Evolutionary conservation across 2,888 invertebrate genomes (phyloP).

Genomic region (Cephalotes varians): DNA sequence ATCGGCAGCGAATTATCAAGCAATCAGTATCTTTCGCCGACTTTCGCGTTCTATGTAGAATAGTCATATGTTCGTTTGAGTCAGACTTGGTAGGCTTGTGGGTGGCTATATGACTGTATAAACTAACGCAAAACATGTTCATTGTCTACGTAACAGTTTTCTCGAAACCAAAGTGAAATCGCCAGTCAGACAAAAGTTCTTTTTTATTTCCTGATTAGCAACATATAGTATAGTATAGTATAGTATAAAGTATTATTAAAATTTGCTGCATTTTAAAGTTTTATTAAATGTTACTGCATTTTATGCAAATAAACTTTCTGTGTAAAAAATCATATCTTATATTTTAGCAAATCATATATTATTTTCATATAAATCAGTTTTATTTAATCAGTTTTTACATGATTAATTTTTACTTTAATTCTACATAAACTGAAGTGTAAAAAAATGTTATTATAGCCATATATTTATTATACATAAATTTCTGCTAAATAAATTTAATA

Average conservation of each 20-base stretch:
- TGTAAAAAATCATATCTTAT: background rate
- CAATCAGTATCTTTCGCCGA: conserved; percentile 39
- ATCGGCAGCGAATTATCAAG: conserved; percentile 48
- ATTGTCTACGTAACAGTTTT: conserved; percentile 27
- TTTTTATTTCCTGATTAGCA: conserved; percentile 1
- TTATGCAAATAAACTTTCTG: background rate
- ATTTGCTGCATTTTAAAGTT: background rate
- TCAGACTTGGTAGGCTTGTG: background rate
- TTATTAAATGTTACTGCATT: background rate
- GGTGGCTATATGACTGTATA: conserved; percentile 4
- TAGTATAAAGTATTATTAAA: no score
- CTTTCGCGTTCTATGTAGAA: conserved; percentile 55
- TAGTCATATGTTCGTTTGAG: conserved; percentile 7
- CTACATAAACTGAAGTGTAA: background rate
- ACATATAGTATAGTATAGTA: no score
- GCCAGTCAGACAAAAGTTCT: background rate
- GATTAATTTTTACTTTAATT: background rate
- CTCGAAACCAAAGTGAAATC: conserved; percentile 16
- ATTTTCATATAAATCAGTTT: background rate
- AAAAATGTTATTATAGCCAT: background rate
- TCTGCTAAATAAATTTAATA: background rate
- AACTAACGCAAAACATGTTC: conserved; percentile 18
- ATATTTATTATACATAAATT: background rate
- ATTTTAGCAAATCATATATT: background rate
- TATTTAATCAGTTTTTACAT: background rate